phyloP scores from a whole-genome alignment of 23 tunicate genomes.

The Halocynthia roretzi region DNA sequence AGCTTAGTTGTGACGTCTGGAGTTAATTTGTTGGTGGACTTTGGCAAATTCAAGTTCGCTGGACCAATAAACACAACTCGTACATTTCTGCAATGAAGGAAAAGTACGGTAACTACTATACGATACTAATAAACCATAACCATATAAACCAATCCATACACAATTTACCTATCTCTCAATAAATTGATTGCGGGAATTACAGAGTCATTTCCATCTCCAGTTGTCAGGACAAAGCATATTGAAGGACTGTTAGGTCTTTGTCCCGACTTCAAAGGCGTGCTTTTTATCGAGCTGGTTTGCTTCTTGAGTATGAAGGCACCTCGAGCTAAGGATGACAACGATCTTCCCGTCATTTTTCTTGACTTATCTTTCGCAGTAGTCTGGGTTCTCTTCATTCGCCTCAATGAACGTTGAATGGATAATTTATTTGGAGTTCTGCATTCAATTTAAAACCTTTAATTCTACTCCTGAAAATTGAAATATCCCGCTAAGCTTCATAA shows the following conservation, averaged over 20 bases:
- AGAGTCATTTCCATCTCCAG: constrained; percentile 11
- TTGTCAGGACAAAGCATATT: constrained; percentile 6
- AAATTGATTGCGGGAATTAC: not conserved
- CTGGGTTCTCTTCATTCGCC: constrained; percentile 9
- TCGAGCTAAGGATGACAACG: constrained; percentile 12
- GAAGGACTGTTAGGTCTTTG: constrained; percentile 22
- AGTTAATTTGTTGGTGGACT: too few relatives aligned
- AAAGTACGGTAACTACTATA: not conserved
- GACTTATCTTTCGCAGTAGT: not conserved
- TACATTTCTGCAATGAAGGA: constrained; percentile 11
- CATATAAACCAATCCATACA: not conserved
- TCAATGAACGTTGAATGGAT: constrained; percentile 1
- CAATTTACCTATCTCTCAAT: constrained; percentile 19
- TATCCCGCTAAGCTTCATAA: too few relatives aligned
- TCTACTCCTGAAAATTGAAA: too few relatives aligned
- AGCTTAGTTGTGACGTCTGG: not conserved
- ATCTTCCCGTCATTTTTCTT: constrained; percentile 20
- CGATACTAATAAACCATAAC: not conserved
- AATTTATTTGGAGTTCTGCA: constrained; percentile 4
- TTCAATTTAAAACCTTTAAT: not conserved
- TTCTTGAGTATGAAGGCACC: constrained; percentile 12
- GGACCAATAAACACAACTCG: constrained; percentile 23
- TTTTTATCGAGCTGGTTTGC: not conserved
- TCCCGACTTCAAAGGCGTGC: constrained; percentile 12
- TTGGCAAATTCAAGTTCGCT: too few relatives aligned